Evolutionary conservation across 2,113 vertebrate species (phyloP), one percentile per base, ranked within the genome.

Genomic region (Albula glossodonta): DNA sequence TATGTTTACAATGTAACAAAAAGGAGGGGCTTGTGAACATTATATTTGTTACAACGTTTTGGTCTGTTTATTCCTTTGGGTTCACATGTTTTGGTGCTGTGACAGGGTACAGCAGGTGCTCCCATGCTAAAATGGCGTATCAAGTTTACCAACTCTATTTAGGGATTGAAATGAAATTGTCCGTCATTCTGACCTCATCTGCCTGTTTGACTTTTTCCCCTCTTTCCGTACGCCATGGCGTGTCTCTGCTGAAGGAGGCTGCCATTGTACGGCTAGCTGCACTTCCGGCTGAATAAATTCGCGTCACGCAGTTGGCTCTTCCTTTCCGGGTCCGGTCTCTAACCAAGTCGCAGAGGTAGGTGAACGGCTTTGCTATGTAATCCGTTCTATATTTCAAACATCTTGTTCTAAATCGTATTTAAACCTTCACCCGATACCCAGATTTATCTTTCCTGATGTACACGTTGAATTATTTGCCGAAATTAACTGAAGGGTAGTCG

Each of bases 291-390:
- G 50, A 12, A 53, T 83, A 31, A 77, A 89, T 0, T 1, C 0
- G 66, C 0, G 87, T 82, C 60, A 85, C 4, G 93, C 92, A 91
- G 91, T 91, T 79, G 95, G 83, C 85, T 81, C 0, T 89, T 94
- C 96, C 93, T 96, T 98, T 98, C 96, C 94, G 93, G 94, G 90
- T 92, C 81, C 93, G 95, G 94, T 94, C 89, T 91, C 86, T 51
- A 88, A 88, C 74, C 94, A 92, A 85, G 88, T 87, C 25, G 90
- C 49, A 51, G 91, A 92, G 49, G 94, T 96, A 94, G 80, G 93
- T 85, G 52, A 63, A 19, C 63, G 8, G 15, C 56, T 49, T 84
- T 82, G 4, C 2, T 2, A 0, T 81, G 85, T 70, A 52, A 93
- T 93, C 91, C 77, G 90, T 87, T 83, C 17, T 83, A 87, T 86